Evolutionary conservation across 1,140 invertebrate genomes (phyloP).

Genomic region (Thalassaphorura encarpata): DNA sequence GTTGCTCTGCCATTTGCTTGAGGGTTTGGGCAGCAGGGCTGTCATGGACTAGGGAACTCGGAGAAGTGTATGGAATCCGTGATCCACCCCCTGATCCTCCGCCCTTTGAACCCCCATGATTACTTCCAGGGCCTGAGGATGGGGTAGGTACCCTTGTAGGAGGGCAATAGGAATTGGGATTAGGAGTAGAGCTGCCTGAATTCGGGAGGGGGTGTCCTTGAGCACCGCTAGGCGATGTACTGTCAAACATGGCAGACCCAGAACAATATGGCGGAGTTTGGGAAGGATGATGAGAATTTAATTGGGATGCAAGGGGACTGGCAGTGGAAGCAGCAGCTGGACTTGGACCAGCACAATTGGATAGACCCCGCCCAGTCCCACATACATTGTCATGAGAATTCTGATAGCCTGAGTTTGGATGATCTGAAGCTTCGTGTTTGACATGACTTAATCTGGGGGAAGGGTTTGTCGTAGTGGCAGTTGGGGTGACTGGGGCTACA

Average conservation of each 20-base stretch:
- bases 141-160: constrained; percentile 18
- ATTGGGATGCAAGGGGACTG: constrained; percentile 31
- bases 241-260: constrained; percentile 15
- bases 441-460: constrained; percentile 7
- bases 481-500: constrained; percentile 21
- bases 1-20: constrained; percentile 92
- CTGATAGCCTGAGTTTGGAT: constrained; percentile 12
- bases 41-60: constrained; percentile 33
- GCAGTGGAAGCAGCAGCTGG: constrained; percentile 32
- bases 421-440: constrained; percentile 13
- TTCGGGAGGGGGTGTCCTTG: neutral
- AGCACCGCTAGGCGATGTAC: constrained; percentile 4
- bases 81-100: constrained; percentile 10
- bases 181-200: constrained; percentile 4
- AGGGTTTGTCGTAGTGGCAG: neutral
- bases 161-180: neutral
- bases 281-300: constrained; percentile 24
- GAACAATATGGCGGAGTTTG: constrained; percentile 28
- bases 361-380: constrained; percentile 14
- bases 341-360: constrained; percentile 30
- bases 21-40: constrained; percentile 73
- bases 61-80: constrained; percentile 33
- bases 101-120: constrained; percentile 20
- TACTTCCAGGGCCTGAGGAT: constrained; percentile 18
- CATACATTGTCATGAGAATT: constrained; percentile 11